Evolutionary conservation across 2,113 vertebrate genomes (phyloP).

Genomic region (Microtus richardsoni): DNA sequence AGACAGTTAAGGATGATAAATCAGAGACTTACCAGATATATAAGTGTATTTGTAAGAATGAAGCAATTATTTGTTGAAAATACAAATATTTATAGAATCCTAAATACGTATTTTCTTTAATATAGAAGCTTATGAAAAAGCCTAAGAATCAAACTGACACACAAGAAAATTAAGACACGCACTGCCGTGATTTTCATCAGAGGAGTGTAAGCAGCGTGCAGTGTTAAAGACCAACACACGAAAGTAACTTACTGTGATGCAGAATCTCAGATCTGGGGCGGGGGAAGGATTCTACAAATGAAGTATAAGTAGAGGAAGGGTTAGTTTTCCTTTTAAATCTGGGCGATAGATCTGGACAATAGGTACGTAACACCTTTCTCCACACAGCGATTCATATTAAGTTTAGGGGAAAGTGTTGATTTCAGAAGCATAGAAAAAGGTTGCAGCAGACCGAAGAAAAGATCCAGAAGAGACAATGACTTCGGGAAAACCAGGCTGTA

Average conservation of each 20-base stretch:
- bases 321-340: neutral
- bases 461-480: neutral
- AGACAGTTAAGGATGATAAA: conserved; percentile 14
- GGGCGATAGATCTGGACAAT: neutral
- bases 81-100: neutral
- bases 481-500: neutral
- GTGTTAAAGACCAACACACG: neutral
- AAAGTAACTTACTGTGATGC: neutral
- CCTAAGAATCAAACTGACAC: conserved; percentile 11
- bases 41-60: neutral
- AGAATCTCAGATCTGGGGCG: neutral
- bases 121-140: neutral
- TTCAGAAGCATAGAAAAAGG: neutral
- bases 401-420: conserved; percentile 6
- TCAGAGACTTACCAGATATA: neutral
- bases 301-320: neutral
- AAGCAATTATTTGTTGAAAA: conserved; percentile 46
- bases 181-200: neutral
- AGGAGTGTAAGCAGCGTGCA: neutral
- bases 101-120: conserved; percentile 9
- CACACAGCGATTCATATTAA: neutral
- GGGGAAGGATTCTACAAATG: neutral
- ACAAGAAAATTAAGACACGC: neutral
- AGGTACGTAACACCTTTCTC: neutral
- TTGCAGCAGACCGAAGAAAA: neutral